Evolutionary conservation across 2,888 invertebrate species (phyloP).

Genomic region (Pristionchus exspectatus): DNA sequence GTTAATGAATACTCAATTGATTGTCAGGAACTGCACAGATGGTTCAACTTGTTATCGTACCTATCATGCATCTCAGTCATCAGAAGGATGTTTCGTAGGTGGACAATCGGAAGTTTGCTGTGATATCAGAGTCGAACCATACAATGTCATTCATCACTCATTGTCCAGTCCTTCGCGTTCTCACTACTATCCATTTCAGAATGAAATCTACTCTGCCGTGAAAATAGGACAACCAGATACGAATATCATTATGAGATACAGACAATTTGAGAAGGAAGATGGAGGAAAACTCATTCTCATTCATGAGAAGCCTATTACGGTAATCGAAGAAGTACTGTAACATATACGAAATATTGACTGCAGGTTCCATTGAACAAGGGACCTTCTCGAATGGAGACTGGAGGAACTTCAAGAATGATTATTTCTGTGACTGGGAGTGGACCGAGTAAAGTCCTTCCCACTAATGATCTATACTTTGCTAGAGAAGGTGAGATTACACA

Average conservation of each 20-base stretch:
- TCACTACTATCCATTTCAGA: neutral
- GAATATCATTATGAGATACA: constrained; percentile 30
- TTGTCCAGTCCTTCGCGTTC: neutral
- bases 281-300: neutral
- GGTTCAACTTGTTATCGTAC: constrained; percentile 42
- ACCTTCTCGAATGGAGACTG: constrained; percentile 26
- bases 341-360: neutral
- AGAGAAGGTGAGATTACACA: constrained; percentile 3
- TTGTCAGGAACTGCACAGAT: constrained; percentile 36
- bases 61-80: constrained; percentile 41
- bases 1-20: neutral
- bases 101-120: constrained; percentile 41
- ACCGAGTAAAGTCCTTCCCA: constrained; percentile 33
- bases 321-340: neutral
- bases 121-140: constrained; percentile 26
- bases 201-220: constrained; percentile 19
- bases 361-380: constrained; percentile 43
- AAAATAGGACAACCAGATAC: constrained; percentile 52
- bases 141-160: neutral
- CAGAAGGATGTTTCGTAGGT: constrained; percentile 37
- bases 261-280: neutral
- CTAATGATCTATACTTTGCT: constrained; percentile 41
- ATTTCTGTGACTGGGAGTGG: constrained; percentile 37
- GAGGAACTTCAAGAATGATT: neutral
- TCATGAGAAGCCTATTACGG: constrained; percentile 44